Evolutionary conservation across 2,113 vertebrate genomes (phyloP).

Genomic region (Tretioscincus oriximinensis): DNA sequence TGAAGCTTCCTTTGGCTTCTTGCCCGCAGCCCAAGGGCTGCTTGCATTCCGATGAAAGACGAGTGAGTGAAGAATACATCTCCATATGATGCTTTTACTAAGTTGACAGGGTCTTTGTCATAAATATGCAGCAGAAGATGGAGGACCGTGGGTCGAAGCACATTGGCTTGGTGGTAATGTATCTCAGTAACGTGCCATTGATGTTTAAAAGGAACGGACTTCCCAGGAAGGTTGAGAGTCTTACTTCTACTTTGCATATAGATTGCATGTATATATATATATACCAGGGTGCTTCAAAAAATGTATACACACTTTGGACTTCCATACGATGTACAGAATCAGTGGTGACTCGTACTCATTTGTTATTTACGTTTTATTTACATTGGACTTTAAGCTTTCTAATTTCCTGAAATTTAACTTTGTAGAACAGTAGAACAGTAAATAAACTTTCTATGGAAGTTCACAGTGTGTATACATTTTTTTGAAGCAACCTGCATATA

Average conservation of each 20-base stretch:
- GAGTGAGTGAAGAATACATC: slow-evolving; percentile 42
- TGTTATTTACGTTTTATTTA: too few species aligned
- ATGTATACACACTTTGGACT: too few species aligned
- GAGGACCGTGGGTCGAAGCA: background rate
- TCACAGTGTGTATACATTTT: too few species aligned
- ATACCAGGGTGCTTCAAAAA: too few species aligned
- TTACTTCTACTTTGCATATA: background rate
- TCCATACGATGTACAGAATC: too few species aligned
- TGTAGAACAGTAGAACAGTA: too few species aligned
- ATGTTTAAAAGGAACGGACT: background rate
- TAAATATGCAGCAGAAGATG: background rate
- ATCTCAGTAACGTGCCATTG: too few species aligned
- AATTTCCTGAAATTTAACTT: too few species aligned
- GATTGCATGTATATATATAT: background rate
- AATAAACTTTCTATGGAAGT: too few species aligned
- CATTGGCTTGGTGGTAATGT: background rate
- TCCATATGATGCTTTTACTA: slow-evolving; percentile 31
- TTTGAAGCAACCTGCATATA: too few species aligned
- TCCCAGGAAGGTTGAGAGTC: background rate
- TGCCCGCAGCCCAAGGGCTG: slow-evolving; percentile 41
- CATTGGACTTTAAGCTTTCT: too few species aligned
- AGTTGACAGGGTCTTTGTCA: background rate
- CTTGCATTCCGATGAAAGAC: slow-evolving; percentile 27
- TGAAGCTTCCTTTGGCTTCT: slow-evolving; percentile 48
- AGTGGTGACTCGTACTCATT: too few species aligned